Conservation (phyloP, 2,113 vertebrate genomes). For the Myotis yumanensis region DNA sequence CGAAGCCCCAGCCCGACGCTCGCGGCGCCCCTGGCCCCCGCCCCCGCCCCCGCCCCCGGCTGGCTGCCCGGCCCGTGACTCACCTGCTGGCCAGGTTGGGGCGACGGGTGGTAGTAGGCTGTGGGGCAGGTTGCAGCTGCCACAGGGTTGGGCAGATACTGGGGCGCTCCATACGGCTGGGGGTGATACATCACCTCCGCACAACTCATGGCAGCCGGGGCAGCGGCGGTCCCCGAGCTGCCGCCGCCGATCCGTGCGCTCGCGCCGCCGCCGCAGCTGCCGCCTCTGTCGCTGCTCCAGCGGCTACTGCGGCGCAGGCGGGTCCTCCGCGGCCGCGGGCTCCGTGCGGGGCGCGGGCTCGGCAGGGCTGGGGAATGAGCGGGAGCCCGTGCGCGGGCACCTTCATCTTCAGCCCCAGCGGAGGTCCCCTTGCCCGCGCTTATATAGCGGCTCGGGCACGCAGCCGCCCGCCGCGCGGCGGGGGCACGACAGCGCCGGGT, state of each 20-base stretch:
- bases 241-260: constrained; percentile 23
- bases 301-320: constrained; percentile 62
- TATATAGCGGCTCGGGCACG: constrained; percentile 24
- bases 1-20: constrained; percentile 42
- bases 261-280: constrained; percentile 42
- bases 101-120: constrained; percentile 85
- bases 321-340: constrained; percentile 59
- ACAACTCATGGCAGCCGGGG: constrained; percentile 92
- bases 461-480: not conserved
- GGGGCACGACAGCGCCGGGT: not conserved
- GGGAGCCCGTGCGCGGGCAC: constrained; percentile 67
- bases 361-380: constrained; percentile 60
- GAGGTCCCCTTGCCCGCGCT: constrained; percentile 37
- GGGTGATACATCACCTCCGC: constrained; percentile 94
- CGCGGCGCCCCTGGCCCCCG: constrained; percentile 32
- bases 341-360: constrained; percentile 60
- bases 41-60: constrained; percentile 45
- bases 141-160: constrained; percentile 87
- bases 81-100: constrained; percentile 91
- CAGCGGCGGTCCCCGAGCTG: constrained; percentile 64
- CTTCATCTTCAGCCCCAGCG: constrained; percentile 78
- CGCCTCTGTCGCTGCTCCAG: constrained; percentile 31
- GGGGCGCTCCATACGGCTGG: constrained; percentile 89
- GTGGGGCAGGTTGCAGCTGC: constrained; percentile 85
- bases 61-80: constrained; percentile 81